Evolutionary conservation across 2,888 invertebrate species (phyloP), one percentile per base, ranked within the genome.

Genomic region (Macrosoma leucophasiata): DNA sequence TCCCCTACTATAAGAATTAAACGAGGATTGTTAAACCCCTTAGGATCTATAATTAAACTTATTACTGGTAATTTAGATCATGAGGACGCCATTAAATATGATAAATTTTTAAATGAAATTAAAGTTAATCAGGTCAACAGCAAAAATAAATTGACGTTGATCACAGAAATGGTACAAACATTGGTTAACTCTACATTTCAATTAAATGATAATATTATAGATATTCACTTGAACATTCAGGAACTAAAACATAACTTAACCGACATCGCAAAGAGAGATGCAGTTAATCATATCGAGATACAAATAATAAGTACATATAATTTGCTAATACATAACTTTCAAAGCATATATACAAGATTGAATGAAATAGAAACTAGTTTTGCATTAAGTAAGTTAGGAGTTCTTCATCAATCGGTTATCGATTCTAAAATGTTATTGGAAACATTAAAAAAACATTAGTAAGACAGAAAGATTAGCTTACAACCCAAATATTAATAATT

Each of bases 51-150:
- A n/a, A 33, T 47, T 33, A 55, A 50, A 34, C 24, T 39, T 3
- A 47, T 52, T 20, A 44, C 46, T 2, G 46, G 48, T 24, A 52
- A 55, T 14, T 33, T 55, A 30, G 50, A 53, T 31, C 36, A 46
- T 21, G 39, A 50, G 0, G 50, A 50, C 26, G 48, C 48, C 7
- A 23, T 43, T 5, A 38, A 30, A 25, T 48, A 46, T 27, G 44
- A 48, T 23, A 25, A 13, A 5, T 19, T 44, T 12, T 51, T 46
- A 19, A 29, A 21, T 20, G 26, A 41, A 4, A 19, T 49, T 26
- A 35, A 41, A 31, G 17, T 23, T 12, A 22, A 29, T 10, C 45
- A 47, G 31, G 18, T 43, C 22, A 13, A 12, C 10, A 13, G 40
- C 10, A 6, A n/a, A n/a, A 46, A 40, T 1, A 48, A 42, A 23